These are phyloP conservation scores for Platorchestia sp. DNA, from an alignment of 1,140 invertebrate genomes.

Conservation along the genomic window DNA sequence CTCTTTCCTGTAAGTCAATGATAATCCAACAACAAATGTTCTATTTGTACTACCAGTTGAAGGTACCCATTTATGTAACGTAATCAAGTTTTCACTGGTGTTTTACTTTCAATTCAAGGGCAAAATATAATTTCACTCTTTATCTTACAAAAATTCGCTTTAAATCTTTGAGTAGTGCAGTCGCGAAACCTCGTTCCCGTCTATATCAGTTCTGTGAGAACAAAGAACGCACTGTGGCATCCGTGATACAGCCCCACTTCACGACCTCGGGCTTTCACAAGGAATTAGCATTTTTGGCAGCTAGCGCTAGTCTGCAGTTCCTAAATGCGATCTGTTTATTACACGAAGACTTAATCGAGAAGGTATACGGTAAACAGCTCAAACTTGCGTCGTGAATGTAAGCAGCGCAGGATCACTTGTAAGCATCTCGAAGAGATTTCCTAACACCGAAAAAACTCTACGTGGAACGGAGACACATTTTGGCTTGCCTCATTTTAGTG, in stretches of 20 bases:
- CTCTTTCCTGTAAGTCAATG: not conserved
- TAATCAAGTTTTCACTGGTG: too few relatives aligned
- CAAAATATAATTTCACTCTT: not conserved
- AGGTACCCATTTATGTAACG: too few relatives aligned
- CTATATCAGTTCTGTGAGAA: not conserved
- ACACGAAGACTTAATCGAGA: not conserved
- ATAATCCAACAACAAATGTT: not conserved
- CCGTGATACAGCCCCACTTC: not conserved
- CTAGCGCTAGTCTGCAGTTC: not conserved
- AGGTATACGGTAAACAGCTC: not conserved
- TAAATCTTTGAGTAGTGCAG: not conserved
- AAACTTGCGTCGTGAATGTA: not conserved
- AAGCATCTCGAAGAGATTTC: not conserved
- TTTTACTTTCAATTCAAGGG: too few relatives aligned
- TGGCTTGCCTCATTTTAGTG: not conserved
- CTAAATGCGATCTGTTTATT: not conserved
- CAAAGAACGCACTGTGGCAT: not conserved
- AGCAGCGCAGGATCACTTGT: not conserved
- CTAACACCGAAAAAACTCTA: not conserved
- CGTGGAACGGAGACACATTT: not conserved
- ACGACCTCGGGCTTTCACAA: not conserved
- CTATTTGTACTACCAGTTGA: too few relatives aligned
- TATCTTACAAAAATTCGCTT: not conserved
- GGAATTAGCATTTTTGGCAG: not conserved
- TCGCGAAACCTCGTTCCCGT: not conserved